Evolutionary conservation across 2,888 invertebrate species (phyloP).

Genomic region (Epsilonema sp.): DNA sequence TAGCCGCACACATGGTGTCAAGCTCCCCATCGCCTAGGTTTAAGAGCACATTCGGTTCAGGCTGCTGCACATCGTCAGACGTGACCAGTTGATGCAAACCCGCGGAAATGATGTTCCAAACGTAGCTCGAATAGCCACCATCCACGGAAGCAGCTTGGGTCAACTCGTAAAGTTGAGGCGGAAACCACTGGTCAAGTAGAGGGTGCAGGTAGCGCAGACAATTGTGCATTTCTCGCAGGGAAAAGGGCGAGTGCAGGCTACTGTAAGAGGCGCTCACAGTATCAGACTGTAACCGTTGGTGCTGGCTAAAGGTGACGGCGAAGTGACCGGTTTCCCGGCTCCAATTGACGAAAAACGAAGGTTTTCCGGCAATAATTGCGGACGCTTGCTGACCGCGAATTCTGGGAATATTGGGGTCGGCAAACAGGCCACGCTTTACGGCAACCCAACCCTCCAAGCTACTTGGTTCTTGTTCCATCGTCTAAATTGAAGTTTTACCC

Average conservation of each 20-base stretch:
- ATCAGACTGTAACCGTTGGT: background rate
- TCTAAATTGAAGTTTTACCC: background rate
- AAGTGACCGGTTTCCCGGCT: background rate
- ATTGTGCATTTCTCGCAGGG: background rate
- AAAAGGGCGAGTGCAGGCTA: too few relatives aligned
- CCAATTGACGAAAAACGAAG: slow-evolving; percentile 3
- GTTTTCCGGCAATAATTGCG: background rate
- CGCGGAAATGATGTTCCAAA: background rate
- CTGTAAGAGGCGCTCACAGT: background rate
- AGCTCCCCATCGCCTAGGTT: background rate
- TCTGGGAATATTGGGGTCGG: too few relatives aligned
- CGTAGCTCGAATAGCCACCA: background rate
- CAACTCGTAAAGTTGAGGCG: background rate
- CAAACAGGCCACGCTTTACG: background rate
- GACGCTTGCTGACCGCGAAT: too few relatives aligned
- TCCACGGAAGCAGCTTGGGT: background rate
- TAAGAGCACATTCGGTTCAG: background rate
- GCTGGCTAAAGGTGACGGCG: slow-evolving; percentile 1
- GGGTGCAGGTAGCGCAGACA: background rate
- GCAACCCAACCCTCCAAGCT: slow-evolving; percentile 4
- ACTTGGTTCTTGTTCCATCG: background rate
- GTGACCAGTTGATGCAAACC: background rate
- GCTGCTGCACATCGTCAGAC: background rate
- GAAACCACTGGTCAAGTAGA: background rate
- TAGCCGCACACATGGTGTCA: background rate